Conservation (phyloP, 2,888 invertebrate species). For the Dicranocentrus wangi region DNA sequence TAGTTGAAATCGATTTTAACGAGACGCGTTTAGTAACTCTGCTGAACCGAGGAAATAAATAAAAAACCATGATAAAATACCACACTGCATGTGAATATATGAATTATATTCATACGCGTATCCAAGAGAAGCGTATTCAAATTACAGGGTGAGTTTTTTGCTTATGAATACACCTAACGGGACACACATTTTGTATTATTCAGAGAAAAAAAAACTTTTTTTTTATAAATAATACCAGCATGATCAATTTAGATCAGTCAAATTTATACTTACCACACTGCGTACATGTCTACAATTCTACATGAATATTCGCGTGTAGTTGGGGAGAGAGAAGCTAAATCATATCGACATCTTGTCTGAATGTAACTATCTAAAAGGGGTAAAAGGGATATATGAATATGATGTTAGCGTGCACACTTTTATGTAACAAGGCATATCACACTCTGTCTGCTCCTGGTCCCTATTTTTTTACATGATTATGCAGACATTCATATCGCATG, state of each 20-base stretch:
- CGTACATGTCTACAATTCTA: background rate
- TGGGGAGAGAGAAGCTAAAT: too few relatives aligned
- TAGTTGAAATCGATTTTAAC: slow-evolving; percentile 9
- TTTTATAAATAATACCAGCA: slow-evolving; percentile 34
- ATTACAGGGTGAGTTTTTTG: background rate
- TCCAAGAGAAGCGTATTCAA: background rate
- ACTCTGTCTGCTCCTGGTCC: background rate
- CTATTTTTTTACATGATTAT: slow-evolving; percentile 2
- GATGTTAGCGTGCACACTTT: background rate
- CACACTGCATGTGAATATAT: slow-evolving; percentile 1
- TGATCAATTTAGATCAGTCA: slow-evolving; percentile 25
- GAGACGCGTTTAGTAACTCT: slow-evolving; percentile 7
- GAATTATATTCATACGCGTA: too few relatives aligned
- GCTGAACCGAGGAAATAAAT: slow-evolving; percentile 27
- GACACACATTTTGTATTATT: slow-evolving; percentile 8
- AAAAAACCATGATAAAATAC: slow-evolving; percentile 20
- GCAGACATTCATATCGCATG: slow-evolving; percentile 14
- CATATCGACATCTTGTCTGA: too few relatives aligned
- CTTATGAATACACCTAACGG: slow-evolving; percentile 20
- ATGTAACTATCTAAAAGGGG: too few relatives aligned
- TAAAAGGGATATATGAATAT: too few relatives aligned
- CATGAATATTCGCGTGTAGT: background rate
- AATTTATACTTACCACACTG: background rate
- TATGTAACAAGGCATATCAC: background rate
- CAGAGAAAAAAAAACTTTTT: background rate